phyloP scores from a whole-genome alignment of 2,888 invertebrate species.

The Lycaena phlaeas region DNA sequence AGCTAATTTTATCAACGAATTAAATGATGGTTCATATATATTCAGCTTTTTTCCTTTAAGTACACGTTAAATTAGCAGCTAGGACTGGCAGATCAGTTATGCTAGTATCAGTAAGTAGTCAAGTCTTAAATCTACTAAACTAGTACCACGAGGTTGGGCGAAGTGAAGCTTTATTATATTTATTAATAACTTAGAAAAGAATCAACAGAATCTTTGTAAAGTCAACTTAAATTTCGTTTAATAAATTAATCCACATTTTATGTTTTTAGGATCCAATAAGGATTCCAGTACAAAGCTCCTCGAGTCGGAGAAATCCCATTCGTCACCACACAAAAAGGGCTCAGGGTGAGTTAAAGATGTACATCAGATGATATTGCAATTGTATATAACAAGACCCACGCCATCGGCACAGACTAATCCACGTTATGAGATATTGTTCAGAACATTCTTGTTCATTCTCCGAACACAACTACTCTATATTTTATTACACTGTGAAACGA shows the following conservation, averaged over 20 bases:
- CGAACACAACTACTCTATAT: slow-evolving; percentile 9
- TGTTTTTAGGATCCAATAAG: slow-evolving; percentile 25
- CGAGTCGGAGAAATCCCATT: slow-evolving; percentile 59
- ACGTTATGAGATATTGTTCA: slow-evolving; percentile 16
- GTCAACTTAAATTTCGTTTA: no score
- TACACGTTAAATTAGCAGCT: no score
- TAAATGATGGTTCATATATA: no score
- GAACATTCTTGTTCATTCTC: slow-evolving; percentile 5
- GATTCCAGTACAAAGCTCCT: slow-evolving; percentile 60
- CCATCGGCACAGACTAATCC: slow-evolving; percentile 38
- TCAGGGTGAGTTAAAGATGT: slow-evolving; percentile 46
- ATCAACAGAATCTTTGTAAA: no score
- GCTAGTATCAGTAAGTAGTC: no score
- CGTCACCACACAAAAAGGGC: slow-evolving; percentile 59
- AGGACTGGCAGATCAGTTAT: no score
- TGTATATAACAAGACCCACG: slow-evolving; percentile 49
- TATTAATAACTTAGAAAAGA: no score
- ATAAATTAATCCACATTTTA: background rate
- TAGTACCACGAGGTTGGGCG: no score
- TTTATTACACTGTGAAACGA: slow-evolving; percentile 13
- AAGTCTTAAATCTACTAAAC: no score
- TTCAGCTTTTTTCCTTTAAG: no score
- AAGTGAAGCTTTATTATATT: no score
- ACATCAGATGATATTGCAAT: slow-evolving; percentile 15
- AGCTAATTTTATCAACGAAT: no score